Conservation (phyloP, 2,888 invertebrate species). For the Cartodere bifasciata region DNA sequence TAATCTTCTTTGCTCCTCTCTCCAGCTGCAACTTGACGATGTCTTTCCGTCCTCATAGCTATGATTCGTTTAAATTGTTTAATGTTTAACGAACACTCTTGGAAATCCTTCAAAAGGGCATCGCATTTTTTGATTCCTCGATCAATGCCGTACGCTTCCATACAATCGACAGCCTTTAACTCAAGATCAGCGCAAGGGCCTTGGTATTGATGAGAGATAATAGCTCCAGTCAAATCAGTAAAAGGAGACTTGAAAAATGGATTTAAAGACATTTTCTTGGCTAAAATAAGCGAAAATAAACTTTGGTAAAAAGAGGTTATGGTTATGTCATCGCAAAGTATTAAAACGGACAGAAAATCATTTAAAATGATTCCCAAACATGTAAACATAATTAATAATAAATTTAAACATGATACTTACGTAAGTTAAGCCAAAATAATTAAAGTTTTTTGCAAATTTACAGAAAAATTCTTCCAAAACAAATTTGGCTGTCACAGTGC, state of each 20-base stretch:
- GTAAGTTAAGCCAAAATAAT: too few relatives aligned
- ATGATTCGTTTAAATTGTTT: slow-evolving; percentile 49
- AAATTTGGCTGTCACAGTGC: too few relatives aligned
- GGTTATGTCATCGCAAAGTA: slow-evolving; percentile 15
- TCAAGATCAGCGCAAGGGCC: slow-evolving; percentile 56
- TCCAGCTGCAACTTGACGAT: slow-evolving; percentile 45
- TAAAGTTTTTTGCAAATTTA: too few relatives aligned
- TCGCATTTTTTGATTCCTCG: slow-evolving; percentile 49
- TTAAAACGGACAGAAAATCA: slow-evolving; percentile 1
- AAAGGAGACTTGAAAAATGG: slow-evolving; percentile 58
- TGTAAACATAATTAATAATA: slow-evolving; percentile 8
- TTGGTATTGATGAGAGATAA: slow-evolving; percentile 51
- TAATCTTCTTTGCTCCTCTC: slow-evolving; percentile 42
- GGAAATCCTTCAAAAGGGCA: slow-evolving; percentile 50
- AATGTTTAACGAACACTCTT: slow-evolving; percentile 50
- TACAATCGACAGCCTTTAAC: slow-evolving; percentile 58
- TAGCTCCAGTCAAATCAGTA: slow-evolving; percentile 54
- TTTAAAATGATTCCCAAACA: neutral
- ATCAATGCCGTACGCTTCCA: slow-evolving; percentile 69
- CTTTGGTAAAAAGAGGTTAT: slow-evolving; percentile 6
- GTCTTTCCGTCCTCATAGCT: slow-evolving; percentile 50
- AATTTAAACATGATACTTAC: too few relatives aligned
- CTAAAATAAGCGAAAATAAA: slow-evolving; percentile 10
- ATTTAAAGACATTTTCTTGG: slow-evolving; percentile 47
- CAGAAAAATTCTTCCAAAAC: too few relatives aligned